Conservation (phyloP, 2,888 invertebrate genomes). For the Tupiocoris notatus region DNA sequence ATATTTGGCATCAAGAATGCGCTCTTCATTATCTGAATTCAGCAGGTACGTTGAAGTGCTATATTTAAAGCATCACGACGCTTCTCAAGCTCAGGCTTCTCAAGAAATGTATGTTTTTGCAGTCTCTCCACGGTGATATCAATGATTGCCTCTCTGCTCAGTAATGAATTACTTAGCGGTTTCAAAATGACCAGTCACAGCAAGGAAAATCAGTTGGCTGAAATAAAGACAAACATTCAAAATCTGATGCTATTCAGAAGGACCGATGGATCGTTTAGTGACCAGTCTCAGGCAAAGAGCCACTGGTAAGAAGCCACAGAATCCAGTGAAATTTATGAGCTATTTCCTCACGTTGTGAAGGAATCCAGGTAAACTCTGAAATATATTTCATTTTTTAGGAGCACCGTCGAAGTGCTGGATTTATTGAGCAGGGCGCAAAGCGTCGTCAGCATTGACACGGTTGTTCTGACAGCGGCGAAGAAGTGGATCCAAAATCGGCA, state of each 20-base stretch:
- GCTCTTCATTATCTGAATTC: conserved; percentile 46
- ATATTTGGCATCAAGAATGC: conserved; percentile 34
- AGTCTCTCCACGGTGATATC: conserved; percentile 60
- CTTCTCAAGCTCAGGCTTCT: not conserved
- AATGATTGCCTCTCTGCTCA: conserved; percentile 61
- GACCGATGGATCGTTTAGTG: conserved; percentile 66
- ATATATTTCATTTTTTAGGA: conserved; percentile 44
- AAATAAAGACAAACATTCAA: conserved; percentile 52
- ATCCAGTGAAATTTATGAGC: not conserved
- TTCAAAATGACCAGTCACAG: not conserved
- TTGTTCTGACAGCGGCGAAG: conserved; percentile 61
- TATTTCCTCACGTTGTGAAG: no score
- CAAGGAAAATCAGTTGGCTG: conserved; percentile 51
- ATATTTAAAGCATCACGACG: not conserved
- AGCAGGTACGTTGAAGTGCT: conserved; percentile 45
- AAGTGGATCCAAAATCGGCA: conserved; percentile 64
- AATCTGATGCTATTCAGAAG: conserved; percentile 63
- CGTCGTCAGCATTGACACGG: conserved; percentile 63
- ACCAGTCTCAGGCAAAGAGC: conserved; percentile 64
- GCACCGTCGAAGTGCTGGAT: conserved; percentile 63
- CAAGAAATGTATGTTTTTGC: conserved; percentile 44
- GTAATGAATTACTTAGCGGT: conserved; percentile 52
- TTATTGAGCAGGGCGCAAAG: conserved; percentile 63
- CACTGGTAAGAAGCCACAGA: conserved; percentile 57
- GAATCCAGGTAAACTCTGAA: no score